Percentiles rank a stretch among this genome's conserved stretches.
Evolutionary conservation across 2,113 vertebrate genomes (phyloP).

Genomic region (Epinephelus moara): DNA sequence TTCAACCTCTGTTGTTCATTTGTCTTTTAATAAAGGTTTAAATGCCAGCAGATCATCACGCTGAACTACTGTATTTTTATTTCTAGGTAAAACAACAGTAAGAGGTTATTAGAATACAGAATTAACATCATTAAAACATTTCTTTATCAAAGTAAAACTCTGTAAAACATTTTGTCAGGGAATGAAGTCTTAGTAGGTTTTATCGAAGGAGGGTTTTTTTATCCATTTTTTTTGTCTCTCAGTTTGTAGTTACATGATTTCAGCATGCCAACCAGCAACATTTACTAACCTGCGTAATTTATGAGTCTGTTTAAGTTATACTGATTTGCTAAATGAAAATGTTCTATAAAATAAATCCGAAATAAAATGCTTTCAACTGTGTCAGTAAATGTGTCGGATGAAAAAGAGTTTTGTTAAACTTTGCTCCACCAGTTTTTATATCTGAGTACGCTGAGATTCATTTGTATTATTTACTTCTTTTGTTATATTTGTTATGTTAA

Average conservation of each 20-base stretch:
- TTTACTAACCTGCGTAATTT: constrained; percentile 48
- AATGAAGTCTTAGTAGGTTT: background rate
- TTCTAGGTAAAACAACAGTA: background rate
- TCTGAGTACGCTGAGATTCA: too few relatives aligned
- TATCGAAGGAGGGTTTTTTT: background rate
- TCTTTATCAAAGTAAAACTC: background rate
- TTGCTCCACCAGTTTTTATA: too few relatives aligned
- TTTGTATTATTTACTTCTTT: background rate
- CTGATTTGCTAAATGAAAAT: constrained; percentile 49
- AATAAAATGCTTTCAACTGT: constrained; percentile 13
- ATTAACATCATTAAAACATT: constrained; percentile 4
- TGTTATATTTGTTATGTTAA: background rate
- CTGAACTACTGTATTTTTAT: constrained; percentile 24
- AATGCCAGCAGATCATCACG: constrained; percentile 10
- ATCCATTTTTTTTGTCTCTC: background rate
- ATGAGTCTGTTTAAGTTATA: constrained; percentile 70
- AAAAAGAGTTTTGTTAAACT: background rate
- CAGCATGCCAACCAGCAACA: constrained; percentile 3
- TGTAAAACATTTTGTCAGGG: background rate
- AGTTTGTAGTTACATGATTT: constrained; percentile 40
- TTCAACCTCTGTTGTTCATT: background rate
- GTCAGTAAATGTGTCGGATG: constrained; percentile 8
- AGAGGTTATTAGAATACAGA: background rate
- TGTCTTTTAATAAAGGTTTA: background rate
- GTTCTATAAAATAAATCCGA: constrained; percentile 65